Base-by-base conservation (phyloP, 2,888 invertebrate species). In the Ormyrus thymus region DNA sequence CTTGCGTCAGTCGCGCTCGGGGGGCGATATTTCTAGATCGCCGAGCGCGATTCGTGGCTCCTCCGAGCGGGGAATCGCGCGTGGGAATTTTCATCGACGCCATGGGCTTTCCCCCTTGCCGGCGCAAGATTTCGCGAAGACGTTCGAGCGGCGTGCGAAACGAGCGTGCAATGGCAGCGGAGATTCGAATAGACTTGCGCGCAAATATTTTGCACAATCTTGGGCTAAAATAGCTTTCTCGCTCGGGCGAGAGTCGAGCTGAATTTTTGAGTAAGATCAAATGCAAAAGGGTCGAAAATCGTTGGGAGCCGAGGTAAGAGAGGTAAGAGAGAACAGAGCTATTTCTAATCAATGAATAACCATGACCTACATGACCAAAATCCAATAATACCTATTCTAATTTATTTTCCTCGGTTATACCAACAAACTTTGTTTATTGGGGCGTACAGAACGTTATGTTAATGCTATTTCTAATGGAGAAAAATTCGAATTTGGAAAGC, bases 21-120 rank as follows among this genome's bases (percentile, higher is more conserved):
- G 55, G 82, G 81, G 79, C 81, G 86, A 84, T 86, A 86, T 86
- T 86, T 86, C 86, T 84, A 83, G 84, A 83, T 77, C 84, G 59
- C 73, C 76, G 71, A 66, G 45, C 71, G 55, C 45, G n/a, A 6
- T 29, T 70, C 82, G 80, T 81, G 79, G 82, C 78, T 81, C 78
- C 62, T 46, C 10, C 59, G 13, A 78, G 81, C 81, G 78, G 29
- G 29, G 4, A 81, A 72, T 64, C 48, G 43, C 72, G 53, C 66
- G 66, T 72, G 56, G 29, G 11, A 29, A 65, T n/a, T 5, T 46
- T 64, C 58, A 58, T 58, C 81, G 74, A 66, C 65, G n/a, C 11
- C 9, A 29, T 29, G 29, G 29, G 10, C 29, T 7, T 64, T 62
- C 56, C 73, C 46, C 7, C 56, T 58, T 58, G 8, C 4, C 29